Conservation (phyloP, 2,797 vertebrate species). For the Telmatherina bonti region DNA sequence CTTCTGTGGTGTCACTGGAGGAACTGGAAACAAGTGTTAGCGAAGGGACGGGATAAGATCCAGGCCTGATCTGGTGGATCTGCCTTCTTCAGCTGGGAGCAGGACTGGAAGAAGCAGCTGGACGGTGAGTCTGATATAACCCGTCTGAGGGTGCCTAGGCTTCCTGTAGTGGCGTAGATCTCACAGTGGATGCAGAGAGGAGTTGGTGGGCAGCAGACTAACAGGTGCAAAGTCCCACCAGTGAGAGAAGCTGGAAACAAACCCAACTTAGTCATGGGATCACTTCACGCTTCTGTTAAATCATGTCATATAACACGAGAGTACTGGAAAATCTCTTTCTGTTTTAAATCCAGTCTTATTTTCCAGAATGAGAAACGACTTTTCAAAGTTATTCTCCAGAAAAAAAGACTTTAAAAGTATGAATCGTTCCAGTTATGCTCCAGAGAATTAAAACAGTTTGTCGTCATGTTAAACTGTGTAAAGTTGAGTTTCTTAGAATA, state of each 20-base stretch:
- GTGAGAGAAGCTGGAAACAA: slow-evolving; percentile 30
- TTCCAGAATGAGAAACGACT: slow-evolving; percentile 30
- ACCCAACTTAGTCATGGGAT: slow-evolving; percentile 18
- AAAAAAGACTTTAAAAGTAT: background rate
- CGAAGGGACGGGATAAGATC: slow-evolving; percentile 16
- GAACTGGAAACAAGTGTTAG: slow-evolving; percentile 52
- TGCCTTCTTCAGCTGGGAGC: slow-evolving; percentile 23
- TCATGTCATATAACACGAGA: slow-evolving; percentile 9
- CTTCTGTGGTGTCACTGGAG: slow-evolving; percentile 48
- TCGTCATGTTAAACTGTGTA: background rate
- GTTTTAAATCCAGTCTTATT: slow-evolving; percentile 10
- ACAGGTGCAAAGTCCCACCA: slow-evolving; percentile 80
- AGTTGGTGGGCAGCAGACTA: slow-evolving; percentile 41
- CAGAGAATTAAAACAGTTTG: background rate
- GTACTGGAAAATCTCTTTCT: background rate
- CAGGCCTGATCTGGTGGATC: slow-evolving; percentile 22
- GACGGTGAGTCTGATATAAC: slow-evolving; percentile 63
- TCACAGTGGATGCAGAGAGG: slow-evolving; percentile 44
- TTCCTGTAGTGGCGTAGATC: slow-evolving; percentile 18
- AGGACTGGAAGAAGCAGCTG: slow-evolving; percentile 31
- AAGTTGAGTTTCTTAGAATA: background rate
- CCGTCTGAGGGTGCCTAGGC: slow-evolving; percentile 9
- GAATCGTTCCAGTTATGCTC: background rate
- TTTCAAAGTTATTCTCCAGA: slow-evolving; percentile 1
- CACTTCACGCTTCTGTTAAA: slow-evolving; percentile 20